These are phyloP conservation scores for Hylaeus volcanicus DNA, from an alignment of 1,140 invertebrate species.

Conservation along the genomic window DNA sequence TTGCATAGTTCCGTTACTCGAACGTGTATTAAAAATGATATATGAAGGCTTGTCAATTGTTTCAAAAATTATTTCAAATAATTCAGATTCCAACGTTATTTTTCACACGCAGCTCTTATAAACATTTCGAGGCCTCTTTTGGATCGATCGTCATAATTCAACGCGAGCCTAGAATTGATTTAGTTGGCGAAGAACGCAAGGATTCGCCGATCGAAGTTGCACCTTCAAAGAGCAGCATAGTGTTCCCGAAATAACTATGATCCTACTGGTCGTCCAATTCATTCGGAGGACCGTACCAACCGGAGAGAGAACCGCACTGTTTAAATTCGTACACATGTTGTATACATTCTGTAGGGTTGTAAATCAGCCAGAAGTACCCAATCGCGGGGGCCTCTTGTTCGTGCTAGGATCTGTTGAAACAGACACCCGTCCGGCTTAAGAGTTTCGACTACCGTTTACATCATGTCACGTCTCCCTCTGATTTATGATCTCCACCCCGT, in stretches of 20 bases:
- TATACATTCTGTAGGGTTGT: slow-evolving; percentile 67
- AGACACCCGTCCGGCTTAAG: slow-evolving; percentile 39
- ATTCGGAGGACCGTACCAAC: slow-evolving; percentile 54
- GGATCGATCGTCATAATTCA: background rate
- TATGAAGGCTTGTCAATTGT: no score
- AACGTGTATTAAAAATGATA: no score
- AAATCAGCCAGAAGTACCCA: slow-evolving; percentile 69
- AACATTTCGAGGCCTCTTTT: no score
- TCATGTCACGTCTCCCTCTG: slow-evolving; percentile 24
- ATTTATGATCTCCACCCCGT: slow-evolving; percentile 23
- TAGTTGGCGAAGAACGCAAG: background rate
- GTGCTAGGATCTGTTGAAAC: slow-evolving; percentile 52
- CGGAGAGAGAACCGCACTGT: slow-evolving; percentile 64
- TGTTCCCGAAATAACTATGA: slow-evolving; percentile 57
- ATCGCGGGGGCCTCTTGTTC: slow-evolving; percentile 52
- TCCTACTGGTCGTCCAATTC: slow-evolving; percentile 45
- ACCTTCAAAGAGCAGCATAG: slow-evolving; percentile 10
- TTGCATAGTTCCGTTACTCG: no score
- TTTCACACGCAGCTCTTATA: no score
- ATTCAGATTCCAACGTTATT: no score
- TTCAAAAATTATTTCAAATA: no score
- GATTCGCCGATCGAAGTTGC: slow-evolving; percentile 33
- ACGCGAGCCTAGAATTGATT: background rate
- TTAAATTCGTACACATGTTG: slow-evolving; percentile 71
- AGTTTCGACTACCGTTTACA: slow-evolving; percentile 30